These are phyloP conservation scores for Cyclophora albipunctata DNA, from an alignment of 2,888 invertebrate species.

Conservation along the genomic window DNA sequence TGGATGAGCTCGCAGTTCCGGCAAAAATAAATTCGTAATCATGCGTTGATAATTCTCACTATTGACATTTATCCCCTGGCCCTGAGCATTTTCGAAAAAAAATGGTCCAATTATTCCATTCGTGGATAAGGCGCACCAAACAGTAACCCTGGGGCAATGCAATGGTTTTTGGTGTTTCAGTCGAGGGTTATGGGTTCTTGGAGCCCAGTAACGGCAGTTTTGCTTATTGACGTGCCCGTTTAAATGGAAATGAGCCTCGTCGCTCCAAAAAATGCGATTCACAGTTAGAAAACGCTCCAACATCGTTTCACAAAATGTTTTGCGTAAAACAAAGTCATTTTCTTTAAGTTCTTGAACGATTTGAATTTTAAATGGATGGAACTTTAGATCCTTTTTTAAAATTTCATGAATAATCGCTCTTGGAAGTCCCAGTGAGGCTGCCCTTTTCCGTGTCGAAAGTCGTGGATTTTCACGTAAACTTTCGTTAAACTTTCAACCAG, in stretches of 20 bases:
- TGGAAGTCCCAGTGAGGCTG: slow-evolving; percentile 11
- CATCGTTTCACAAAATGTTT: no score
- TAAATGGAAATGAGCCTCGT: slow-evolving; percentile 1
- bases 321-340: background rate
- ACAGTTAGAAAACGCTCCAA: background rate
- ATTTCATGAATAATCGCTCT: slow-evolving; percentile 13
- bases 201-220: slow-evolving; percentile 1
- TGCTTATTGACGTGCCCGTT: background rate
- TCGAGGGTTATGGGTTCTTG: slow-evolving; percentile 13
- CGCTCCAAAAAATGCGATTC: background rate
- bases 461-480: slow-evolving; percentile 10
- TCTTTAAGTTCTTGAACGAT: slow-evolving; percentile 1
- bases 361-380: slow-evolving; percentile 19
- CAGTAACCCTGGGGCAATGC: slow-evolving; percentile 18
- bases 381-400: slow-evolving; percentile 14
- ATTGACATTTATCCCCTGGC: slow-evolving; percentile 13
- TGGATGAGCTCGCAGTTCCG: slow-evolving; percentile 16
- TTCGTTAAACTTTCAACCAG: slow-evolving; percentile 10
- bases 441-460: slow-evolving; percentile 10
- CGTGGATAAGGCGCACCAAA: slow-evolving; percentile 20
- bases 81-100: slow-evolving; percentile 19
- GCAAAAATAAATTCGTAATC: slow-evolving; percentile 18
- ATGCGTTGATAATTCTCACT: slow-evolving; percentile 16
- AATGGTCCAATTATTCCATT: slow-evolving; percentile 13
- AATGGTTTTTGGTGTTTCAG: slow-evolving; percentile 16